Evolutionary conservation across 1,140 invertebrate genomes (phyloP).

Genomic region (Zaprionus camerounensis): DNA sequence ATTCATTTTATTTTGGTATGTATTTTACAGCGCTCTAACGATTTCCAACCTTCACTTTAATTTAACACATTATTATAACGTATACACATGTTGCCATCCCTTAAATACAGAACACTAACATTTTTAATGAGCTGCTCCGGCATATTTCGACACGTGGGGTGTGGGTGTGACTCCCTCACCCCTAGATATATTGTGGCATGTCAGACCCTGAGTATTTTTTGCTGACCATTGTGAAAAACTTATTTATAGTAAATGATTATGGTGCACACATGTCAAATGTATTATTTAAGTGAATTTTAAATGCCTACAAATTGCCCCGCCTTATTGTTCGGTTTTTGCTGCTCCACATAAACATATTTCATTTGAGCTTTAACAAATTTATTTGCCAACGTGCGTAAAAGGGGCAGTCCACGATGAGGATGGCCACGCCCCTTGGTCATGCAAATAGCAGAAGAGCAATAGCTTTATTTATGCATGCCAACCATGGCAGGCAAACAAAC

Average conservation of each 20-base stretch:
- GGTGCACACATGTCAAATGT: slow-evolving; percentile 57
- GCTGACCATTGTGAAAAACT: slow-evolving; percentile 25
- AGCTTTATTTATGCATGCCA: slow-evolving; percentile 62
- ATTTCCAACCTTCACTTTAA: too few species aligned
- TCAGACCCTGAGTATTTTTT: neutral
- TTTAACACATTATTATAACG: neutral
- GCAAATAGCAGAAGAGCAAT: slow-evolving; percentile 53
- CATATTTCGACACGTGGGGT: slow-evolving; percentile 9
- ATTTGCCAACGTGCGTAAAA: slow-evolving; percentile 63
- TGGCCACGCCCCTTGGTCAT: slow-evolving; percentile 40
- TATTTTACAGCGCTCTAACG: too few species aligned
- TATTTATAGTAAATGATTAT: slow-evolving; percentile 56
- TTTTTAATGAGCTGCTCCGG: slow-evolving; percentile 43
- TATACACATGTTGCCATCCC: neutral
- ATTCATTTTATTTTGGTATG: too few species aligned
- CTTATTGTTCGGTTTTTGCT: slow-evolving; percentile 40
- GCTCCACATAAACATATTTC: slow-evolving; percentile 67
- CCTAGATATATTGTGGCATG: neutral
- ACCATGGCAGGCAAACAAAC: slow-evolving; percentile 50
- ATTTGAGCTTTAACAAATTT: slow-evolving; percentile 72
- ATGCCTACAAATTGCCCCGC: slow-evolving; percentile 58
- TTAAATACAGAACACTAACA: neutral
- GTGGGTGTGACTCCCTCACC: neutral
- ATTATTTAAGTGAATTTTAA: slow-evolving; percentile 77
- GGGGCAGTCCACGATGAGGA: slow-evolving; percentile 25